Evolutionary conservation across 2,797 vertebrate species (phyloP), one percentile per base, ranked within the genome.

Genomic region (Chelonia mydas): DNA sequence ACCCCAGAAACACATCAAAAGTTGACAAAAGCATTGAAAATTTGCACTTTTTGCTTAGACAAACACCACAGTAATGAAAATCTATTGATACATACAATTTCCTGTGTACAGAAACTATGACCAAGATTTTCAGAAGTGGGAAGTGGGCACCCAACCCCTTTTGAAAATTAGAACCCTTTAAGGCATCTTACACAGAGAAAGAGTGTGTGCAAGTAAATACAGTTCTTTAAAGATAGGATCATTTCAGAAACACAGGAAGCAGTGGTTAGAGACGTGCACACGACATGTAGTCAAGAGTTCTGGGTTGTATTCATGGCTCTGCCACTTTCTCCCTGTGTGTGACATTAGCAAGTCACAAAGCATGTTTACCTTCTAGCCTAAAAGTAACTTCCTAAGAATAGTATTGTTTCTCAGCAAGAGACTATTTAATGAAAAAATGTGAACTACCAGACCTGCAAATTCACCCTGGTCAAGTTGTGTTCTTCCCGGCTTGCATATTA

Each of bases 171-270:
- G 45, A 49, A 15, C 45, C 11, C 7, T 41, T 72, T 21, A 37
- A 72, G 37, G n/a, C n/a, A 72, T 17, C 6, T 76, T 28, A 49
- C 27, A 47, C 2, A 31, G 65, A 41, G 19, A 23, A 10, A 23
- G 15, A 61, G 59, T 13, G 31, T 3, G 21, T 41, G 5, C 19
- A 11, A 41, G 19, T 21, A 72, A 77, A 77, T 77, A 47, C 45
- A 9, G 41, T 77, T 77, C 74, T 77, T 49, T 77, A 13, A 49
- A 77, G 15, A 49, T 49, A 8, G 9, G 45, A 77, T 77, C 8
- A 49, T 9, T 77, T 13, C 37, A 28, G 1, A 28, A 81, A 55
- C 59, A 81, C 0, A 0, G 47, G 41, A n/a, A 84, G 17, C 10
- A 21, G 65, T 19, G 59, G 50, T 55, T 72, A 76, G 21, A 84